Evolutionary conservation across 35 echinoderm and acorn worm species (phyloP).

Genomic region (Hemicentrotus pulcherrimus): DNA sequence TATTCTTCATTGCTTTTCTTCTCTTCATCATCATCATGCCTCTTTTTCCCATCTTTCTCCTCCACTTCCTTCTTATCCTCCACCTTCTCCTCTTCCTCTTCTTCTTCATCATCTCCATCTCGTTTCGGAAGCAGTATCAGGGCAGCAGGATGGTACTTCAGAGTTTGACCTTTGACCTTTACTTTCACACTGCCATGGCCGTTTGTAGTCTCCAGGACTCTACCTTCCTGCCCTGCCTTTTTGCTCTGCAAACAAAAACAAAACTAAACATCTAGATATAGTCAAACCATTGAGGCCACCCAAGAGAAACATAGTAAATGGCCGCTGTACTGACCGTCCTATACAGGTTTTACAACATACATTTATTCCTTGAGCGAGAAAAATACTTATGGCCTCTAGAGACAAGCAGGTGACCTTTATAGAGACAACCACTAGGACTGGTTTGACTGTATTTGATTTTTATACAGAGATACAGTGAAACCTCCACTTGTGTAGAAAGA

Average conservation of each 20-base stretch:
- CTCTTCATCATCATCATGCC: neutral
- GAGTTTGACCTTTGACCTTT: neutral
- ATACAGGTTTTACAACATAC: too few species aligned
- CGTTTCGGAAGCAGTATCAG: neutral
- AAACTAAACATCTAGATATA: neutral
- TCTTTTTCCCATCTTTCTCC: too few species aligned
- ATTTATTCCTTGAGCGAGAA: too few species aligned
- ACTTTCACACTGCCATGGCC: constrained; percentile 4
- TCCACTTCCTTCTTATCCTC: neutral
- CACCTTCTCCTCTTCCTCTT: neutral
- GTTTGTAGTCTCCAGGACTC: neutral
- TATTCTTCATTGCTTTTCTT: neutral
- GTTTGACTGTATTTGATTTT: too few species aligned
- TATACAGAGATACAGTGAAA: too few species aligned
- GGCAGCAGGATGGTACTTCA: neutral
- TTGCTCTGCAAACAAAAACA: neutral
- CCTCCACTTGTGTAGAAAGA: too few species aligned
- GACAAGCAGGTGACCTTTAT: too few species aligned
- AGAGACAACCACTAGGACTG: too few species aligned
- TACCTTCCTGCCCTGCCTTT: neutral
- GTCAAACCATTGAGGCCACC: too few species aligned
- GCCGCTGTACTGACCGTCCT: too few species aligned
- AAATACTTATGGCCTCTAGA: too few species aligned
- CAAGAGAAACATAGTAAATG: too few species aligned
- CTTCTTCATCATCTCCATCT: neutral